Conservation (phyloP, 2,888 invertebrate species). For the Liopterus haemorrhoidalis region DNA sequence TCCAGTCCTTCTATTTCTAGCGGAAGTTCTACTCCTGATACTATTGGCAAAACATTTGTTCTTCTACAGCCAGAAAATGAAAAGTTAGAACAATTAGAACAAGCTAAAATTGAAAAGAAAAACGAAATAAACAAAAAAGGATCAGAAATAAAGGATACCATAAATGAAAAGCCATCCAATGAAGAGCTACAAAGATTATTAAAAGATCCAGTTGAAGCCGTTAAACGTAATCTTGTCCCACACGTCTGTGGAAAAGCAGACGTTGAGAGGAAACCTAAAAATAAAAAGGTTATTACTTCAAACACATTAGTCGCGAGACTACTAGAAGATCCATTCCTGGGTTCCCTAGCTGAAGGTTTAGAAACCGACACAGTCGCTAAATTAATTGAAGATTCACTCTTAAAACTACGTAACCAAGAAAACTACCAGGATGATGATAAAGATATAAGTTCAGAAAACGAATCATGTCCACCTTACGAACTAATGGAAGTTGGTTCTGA, state of each 20-base stretch:
- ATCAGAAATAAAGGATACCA: not conserved
- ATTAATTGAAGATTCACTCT: slow-evolving; percentile 61
- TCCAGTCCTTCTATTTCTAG: slow-evolving; percentile 21
- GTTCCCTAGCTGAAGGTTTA: slow-evolving; percentile 56
- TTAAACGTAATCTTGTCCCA: slow-evolving; percentile 66
- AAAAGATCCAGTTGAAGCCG: slow-evolving; percentile 70
- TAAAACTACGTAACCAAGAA: slow-evolving; percentile 50
- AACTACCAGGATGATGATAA: slow-evolving; percentile 40
- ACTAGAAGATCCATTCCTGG: slow-evolving; percentile 59
- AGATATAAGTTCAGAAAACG: slow-evolving; percentile 48
- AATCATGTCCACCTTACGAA: slow-evolving; percentile 66
- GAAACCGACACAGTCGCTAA: slow-evolving; percentile 58
- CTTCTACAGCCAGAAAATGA: slow-evolving; percentile 15
- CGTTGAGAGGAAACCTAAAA: slow-evolving; percentile 43
- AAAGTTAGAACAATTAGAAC: slow-evolving; percentile 11
- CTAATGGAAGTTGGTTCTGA: slow-evolving; percentile 69
- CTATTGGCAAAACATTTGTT: slow-evolving; percentile 18
- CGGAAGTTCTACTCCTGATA: slow-evolving; percentile 17
- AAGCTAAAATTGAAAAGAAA: slow-evolving; percentile 14
- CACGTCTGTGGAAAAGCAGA: slow-evolving; percentile 66
- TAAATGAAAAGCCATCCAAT: slow-evolving; percentile 14
- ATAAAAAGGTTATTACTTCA: slow-evolving; percentile 29
- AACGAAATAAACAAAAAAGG: slow-evolving; percentile 1
- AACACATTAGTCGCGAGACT: slow-evolving; percentile 50
- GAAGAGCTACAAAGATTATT: slow-evolving; percentile 43